Conservation (phyloP, 2,797 vertebrate genomes). For the Myotis findleyi region DNA sequence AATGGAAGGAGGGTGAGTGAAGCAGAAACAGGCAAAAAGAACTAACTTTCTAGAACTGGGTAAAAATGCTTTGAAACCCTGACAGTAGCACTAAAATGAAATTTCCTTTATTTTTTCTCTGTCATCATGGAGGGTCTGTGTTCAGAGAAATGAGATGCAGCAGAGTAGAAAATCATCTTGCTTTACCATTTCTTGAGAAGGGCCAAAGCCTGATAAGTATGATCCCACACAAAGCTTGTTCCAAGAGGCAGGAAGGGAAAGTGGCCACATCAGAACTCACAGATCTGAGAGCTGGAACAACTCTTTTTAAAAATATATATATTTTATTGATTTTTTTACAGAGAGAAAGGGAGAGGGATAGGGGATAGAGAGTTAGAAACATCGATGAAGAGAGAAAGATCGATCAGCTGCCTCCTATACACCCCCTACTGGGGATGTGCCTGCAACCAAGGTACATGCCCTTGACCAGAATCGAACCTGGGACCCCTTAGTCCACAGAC, state of each 20-base stretch:
- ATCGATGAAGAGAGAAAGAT: too few species aligned
- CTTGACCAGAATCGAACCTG: too few species aligned
- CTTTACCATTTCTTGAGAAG: slow-evolving; percentile 45
- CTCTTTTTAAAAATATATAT: background rate
- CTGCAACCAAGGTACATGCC: too few species aligned
- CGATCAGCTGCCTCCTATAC: too few species aligned
- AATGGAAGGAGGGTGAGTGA: background rate
- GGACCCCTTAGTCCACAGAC: too few species aligned
- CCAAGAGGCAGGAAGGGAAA: slow-evolving; percentile 10
- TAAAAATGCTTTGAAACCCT: slow-evolving; percentile 53
- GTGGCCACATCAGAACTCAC: slow-evolving; percentile 20
- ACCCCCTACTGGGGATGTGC: too few species aligned
- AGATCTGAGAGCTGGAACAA: background rate
- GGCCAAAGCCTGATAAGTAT: slow-evolving; percentile 21
- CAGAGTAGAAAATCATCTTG: slow-evolving; percentile 58
- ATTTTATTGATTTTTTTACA: too few species aligned
- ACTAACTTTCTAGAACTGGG: slow-evolving; percentile 48
- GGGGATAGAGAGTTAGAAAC: too few species aligned
- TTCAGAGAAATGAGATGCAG: slow-evolving; percentile 63
- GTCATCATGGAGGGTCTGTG: background rate
- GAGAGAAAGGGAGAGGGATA: too few species aligned
- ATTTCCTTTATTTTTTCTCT: slow-evolving; percentile 51
- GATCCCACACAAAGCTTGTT: background rate
- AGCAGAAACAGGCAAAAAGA: slow-evolving; percentile 48
- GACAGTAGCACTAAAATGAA: slow-evolving; percentile 50